Conservation (phyloP, 92 coral and sea anemone species). For the Porites divaricata region DNA sequence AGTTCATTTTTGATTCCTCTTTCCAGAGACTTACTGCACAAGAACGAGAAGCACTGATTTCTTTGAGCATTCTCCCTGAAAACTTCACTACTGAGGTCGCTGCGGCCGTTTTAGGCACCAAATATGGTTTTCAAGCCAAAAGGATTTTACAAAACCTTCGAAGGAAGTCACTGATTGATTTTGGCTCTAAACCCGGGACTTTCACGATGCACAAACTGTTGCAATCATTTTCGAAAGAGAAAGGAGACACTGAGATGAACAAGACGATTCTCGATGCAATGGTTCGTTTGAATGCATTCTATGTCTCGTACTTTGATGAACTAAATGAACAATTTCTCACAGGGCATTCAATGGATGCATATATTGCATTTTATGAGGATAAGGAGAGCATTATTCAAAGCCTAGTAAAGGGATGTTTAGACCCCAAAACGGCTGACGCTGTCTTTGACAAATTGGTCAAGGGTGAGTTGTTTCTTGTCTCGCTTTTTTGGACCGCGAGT, state of each 20-base stretch:
- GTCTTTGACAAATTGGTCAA: constrained; percentile 15
- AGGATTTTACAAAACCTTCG: constrained; percentile 7
- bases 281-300: constrained; percentile 12
- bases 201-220: constrained; percentile 48
- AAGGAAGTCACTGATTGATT: constrained; percentile 37
- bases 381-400: constrained; percentile 23
- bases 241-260: constrained; percentile 34
- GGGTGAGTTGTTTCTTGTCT: constrained; percentile 23
- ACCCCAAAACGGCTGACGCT: not conserved
- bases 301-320: not conserved
- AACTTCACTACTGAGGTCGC: constrained; percentile 13
- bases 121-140: not conserved
- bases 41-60: constrained; percentile 32
- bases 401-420: not conserved
- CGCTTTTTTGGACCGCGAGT: not conserved
- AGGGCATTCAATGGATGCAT: constrained; percentile 25
- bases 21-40: constrained; percentile 23
- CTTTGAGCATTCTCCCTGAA: constrained; percentile 27
- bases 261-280: constrained; percentile 3
- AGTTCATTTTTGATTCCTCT: constrained; percentile 33
- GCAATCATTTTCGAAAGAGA: constrained; percentile 32
- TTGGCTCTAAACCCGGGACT: not conserved
- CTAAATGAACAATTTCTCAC: constrained; percentile 34
- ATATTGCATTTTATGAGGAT: constrained; percentile 16
- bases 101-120: constrained; percentile 26